These are phyloP conservation scores for Troides helena DNA, from an alignment of 2,888 invertebrate species.

Conservation along the genomic window DNA sequence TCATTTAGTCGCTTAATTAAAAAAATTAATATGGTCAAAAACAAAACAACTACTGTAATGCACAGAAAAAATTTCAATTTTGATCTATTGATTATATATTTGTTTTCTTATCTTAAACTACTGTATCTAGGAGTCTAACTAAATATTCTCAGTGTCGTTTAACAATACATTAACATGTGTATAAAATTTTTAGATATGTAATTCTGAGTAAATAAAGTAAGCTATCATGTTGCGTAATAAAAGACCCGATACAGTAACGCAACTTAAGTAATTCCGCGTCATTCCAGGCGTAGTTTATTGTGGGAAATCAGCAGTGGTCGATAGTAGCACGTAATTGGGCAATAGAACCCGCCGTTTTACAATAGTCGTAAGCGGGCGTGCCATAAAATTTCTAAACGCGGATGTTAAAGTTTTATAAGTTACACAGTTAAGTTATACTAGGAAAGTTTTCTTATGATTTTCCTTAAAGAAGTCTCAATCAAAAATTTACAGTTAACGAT, in stretches of 20 bases:
- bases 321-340: conserved; percentile 44
- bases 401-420: not conserved
- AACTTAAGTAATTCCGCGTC: conserved; percentile 59
- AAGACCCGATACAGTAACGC: conserved; percentile 37
- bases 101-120: no score
- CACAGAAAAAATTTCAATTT: no score
- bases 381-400: conserved; percentile 4
- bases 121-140: not conserved
- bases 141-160: not conserved
- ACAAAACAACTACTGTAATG: no score
- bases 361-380: conserved; percentile 32
- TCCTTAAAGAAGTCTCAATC: no score
- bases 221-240: conserved; percentile 46
- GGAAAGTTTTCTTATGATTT: not conserved
- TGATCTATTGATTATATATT: no score
- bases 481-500: no score
- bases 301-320: conserved; percentile 59
- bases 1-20: no score
- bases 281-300: conserved; percentile 62
- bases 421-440: not conserved
- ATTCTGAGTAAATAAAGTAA: not conserved
- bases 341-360: conserved; percentile 42
- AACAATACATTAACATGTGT: not conserved
- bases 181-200: not conserved
- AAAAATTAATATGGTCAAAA: no score